Base-by-base conservation (phyloP, 2,113 vertebrate species). In the Paralichthys olivaceus region DNA sequence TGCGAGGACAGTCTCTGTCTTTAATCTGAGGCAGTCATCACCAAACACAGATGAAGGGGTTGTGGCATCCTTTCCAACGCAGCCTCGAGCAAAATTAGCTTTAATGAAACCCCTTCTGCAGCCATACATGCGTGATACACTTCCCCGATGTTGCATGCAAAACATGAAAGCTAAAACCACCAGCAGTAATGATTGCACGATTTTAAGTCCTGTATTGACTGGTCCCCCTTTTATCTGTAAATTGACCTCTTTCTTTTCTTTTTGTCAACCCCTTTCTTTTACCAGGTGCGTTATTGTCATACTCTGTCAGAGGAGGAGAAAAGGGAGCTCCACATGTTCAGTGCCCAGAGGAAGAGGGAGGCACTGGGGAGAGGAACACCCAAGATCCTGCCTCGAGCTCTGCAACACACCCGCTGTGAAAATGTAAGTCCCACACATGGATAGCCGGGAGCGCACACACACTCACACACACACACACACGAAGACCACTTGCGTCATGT, bases 271-370 rank as follows among this genome's bases (percentile, higher is more conserved):
- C 20, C 93, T 5, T 92, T 92, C 75, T 79, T 93, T 81, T 88
- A 93, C 51, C 90, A 99, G 98, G 94, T 97, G 81, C 95, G 96
- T 74, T 99, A 99, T 68, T 98, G 98, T 90, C 96, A 97, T 77
- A 95, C 96, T n/a, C 86, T 99, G 82, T 95, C 93, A 11, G 97
- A 98, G 80, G 97, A 98, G 84, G 97, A 99, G 71, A 98, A 96
- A 84, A 95, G 95, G 60, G 97, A 99, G 65, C 90, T 99, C 81
- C 95, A 96, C 55, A 96, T 98, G 93, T 99, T 99, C 89, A 98
- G 96, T 69, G 93, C 94, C 37, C 97, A 99, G 88, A 95, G 97
- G 79, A 99, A 99, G 87, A 97, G 96, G 69, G 97, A 98, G 85
- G 96, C 97, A 0, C 94, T 99, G 0, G 98, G 97, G 28, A 93